A percentile compares a stretch with the other conserved stretches of the same genome.
Evolutionary conservation across 2,888 invertebrate species (phyloP).

Genomic region (Geotrupes spiniger): DNA sequence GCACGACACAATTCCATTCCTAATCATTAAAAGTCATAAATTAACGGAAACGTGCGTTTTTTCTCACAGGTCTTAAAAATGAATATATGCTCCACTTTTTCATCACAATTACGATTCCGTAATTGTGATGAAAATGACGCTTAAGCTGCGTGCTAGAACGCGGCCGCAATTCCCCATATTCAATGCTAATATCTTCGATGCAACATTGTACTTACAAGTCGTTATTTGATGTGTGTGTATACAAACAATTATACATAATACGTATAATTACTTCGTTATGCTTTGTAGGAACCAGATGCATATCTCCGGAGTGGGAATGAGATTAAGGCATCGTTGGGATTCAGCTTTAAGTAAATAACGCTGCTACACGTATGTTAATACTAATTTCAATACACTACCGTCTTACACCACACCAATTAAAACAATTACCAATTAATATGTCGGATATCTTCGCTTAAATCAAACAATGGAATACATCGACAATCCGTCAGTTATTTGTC

Average conservation of each 20-base stretch:
- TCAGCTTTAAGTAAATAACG: slow-evolving; percentile 3
- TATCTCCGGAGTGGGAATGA: slow-evolving; percentile 38
- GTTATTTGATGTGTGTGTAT: slow-evolving; percentile 33
- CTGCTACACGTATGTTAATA: background rate
- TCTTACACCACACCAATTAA: slow-evolving; percentile 1
- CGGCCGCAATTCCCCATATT: slow-evolving; percentile 38
- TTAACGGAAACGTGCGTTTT: slow-evolving; percentile 1
- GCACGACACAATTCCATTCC: too few relatives aligned
- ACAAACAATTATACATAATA: slow-evolving; percentile 46
- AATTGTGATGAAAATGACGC: slow-evolving; percentile 22
- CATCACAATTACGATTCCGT: slow-evolving; percentile 28
- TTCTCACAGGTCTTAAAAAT: slow-evolving; percentile 4
- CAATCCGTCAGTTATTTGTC: slow-evolving; percentile 5
- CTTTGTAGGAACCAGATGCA: slow-evolving; percentile 37
- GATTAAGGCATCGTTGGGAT: slow-evolving; percentile 15
- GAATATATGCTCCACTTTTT: slow-evolving; percentile 2
- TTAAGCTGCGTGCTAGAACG: slow-evolving; percentile 35
- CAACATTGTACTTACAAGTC: slow-evolving; percentile 28
- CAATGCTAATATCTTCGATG: slow-evolving; percentile 40
- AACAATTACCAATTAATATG: slow-evolving; percentile 4
- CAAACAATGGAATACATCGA: too few relatives aligned
- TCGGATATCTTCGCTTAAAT: too few relatives aligned
- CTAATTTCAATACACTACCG: slow-evolving; percentile 4
- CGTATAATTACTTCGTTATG: slow-evolving; percentile 43
- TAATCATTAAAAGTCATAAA: slow-evolving; percentile 2